Conservation (phyloP, 2,797 vertebrate genomes). For the Parambassis ranga region DNA sequence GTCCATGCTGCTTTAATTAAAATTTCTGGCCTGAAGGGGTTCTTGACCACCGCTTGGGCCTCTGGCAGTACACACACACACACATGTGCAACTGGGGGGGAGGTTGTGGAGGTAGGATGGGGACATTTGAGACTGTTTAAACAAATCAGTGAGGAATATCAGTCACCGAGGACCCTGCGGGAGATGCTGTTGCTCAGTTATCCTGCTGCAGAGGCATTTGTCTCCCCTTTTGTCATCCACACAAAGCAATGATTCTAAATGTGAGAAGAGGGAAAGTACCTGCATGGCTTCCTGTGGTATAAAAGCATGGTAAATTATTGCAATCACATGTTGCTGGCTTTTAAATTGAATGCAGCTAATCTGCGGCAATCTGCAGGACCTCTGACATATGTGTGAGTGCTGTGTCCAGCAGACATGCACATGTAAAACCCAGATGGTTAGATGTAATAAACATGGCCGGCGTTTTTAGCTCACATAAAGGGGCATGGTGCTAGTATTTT, state of each 20-base stretch:
- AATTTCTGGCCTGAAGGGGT: constrained; percentile 48
- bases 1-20: constrained; percentile 70
- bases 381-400: constrained; percentile 51
- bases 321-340: constrained; percentile 28
- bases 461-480: constrained; percentile 64
- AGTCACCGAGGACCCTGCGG: constrained; percentile 61
- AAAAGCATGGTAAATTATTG: constrained; percentile 15
- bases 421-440: constrained; percentile 75
- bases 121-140: constrained; percentile 78
- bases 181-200: constrained; percentile 61
- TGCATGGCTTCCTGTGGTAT: neutral
- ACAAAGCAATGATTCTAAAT: neutral
- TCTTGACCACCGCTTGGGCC: constrained; percentile 31
- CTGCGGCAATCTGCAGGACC: constrained; percentile 55
- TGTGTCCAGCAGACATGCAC: constrained; percentile 65
- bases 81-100: constrained; percentile 54
- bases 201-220: constrained; percentile 59
- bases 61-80: constrained; percentile 39
- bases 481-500: constrained; percentile 65
- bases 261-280: constrained; percentile 12
- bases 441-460: constrained; percentile 73
- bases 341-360: constrained; percentile 38
- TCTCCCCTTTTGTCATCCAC: constrained; percentile 42
- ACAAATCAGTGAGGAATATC: constrained; percentile 77
- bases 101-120: constrained; percentile 9